Evolutionary conservation across 1,140 invertebrate genomes (phyloP).

Genomic region (Drosophila baimaii): DNA sequence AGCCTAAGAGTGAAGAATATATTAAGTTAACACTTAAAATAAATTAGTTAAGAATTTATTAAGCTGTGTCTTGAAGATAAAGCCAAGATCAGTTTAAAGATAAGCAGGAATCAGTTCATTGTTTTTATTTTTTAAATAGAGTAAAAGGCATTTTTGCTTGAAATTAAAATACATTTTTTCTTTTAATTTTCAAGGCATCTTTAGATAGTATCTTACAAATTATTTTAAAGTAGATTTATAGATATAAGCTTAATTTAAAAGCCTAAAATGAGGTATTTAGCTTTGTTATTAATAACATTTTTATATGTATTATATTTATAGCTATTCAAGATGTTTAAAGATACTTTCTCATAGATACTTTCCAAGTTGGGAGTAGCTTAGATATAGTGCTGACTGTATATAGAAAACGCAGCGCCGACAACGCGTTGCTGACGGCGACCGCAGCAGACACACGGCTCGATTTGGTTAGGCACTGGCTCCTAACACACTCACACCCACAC

Average conservation of each 20-base stretch:
- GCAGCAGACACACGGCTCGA: constrained; percentile 78
- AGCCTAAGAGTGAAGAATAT: too few species aligned
- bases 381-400: constrained; percentile 20
- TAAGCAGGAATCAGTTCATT: not conserved
- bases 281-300: too few species aligned
- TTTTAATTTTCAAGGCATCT: not conserved
- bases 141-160: not conserved
- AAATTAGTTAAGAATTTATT: too few species aligned
- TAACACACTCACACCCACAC: constrained; percentile 14
- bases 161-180: too few species aligned
- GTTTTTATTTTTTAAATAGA: not conserved
- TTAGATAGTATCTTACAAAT: not conserved
- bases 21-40: too few species aligned
- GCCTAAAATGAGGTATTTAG: too few species aligned
- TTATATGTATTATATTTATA: too few species aligned
- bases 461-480: constrained; percentile 61
- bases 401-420: constrained; percentile 68
- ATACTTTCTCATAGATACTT: too few species aligned
- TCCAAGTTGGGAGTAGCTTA: not conserved
- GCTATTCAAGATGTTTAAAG: too few species aligned
- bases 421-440: constrained; percentile 79
- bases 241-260: not conserved
- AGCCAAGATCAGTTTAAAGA: not conserved
- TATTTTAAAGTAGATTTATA: not conserved
- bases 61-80: not conserved